Evolutionary conservation across 2,797 vertebrate genomes (phyloP), one percentile per base, ranked within the genome.

Genomic region (Erpetoichthys calabaricus): DNA sequence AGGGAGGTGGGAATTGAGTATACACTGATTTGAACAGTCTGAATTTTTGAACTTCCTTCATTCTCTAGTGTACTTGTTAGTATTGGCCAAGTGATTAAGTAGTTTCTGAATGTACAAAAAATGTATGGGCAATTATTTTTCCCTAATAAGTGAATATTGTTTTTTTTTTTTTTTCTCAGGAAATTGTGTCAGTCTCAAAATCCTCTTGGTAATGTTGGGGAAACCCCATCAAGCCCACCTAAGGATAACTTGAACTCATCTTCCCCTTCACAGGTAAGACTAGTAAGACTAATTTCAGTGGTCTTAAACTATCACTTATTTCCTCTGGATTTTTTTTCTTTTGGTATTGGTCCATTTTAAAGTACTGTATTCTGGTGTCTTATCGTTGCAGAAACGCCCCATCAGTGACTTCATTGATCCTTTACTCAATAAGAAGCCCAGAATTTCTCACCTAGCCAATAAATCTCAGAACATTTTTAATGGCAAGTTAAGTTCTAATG

Each of bases 371-470:
- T 5, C 8, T 1, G 4, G n/a, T 9, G 3, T 9, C 43, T 47
- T 4, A 7, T 8, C 69, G 4, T 71, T 64, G 6, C 70, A 98
- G 93, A 99, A 98, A 80, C 89, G 94, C 56, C 73, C 86, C 0
- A 86, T 87, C 5, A 77, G 74, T 8, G 95, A 98, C 8, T 95
- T 95, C 64, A 93, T 90, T 1, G 94, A 98, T 68, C 92, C 94
- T 1, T 65, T 96, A 54, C 79, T 74, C 72, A 92, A 79, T 81
- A 99, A 99, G 72, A 97, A 94, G 73, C 90, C 89, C 59, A 76
- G 96, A 69, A 91, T 99, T 73, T 99, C 95, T 0, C 95, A 93
- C 61, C 72, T 94, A 45, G 69, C 85, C 64, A 91, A 78, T 75
- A 89, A 94, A 64, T 69, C 70, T 59, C 81, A 85, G 4, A 75